Evolutionary conservation across 2,113 vertebrate species (phyloP), one percentile per base, ranked within the genome.

Genomic region (Agapornis roseicollis): DNA sequence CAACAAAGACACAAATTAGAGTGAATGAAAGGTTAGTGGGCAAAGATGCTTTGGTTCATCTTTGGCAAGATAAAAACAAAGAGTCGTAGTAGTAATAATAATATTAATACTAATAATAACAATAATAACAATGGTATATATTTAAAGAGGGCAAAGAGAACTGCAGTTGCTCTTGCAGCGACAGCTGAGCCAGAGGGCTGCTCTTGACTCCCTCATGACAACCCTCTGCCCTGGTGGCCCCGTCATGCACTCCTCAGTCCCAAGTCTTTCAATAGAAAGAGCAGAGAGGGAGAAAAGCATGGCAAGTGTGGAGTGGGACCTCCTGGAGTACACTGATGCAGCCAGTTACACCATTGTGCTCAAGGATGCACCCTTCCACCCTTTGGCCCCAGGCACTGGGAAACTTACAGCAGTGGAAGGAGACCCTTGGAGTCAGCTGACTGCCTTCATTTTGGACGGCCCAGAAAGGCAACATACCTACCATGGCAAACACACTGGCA

Each of bases 1-100:
- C 88, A 98, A 98, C 96, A 98, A 96, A 97, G 93, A 97, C 53
- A 94, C 89, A 88, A 95, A 95, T 97, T 96, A 97, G 95, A 94
- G 53, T 52, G 84, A 96, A 76, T 8, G 79, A 94, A 91, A 94
- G 60, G 78, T 94, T 64, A 94, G 46, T 37, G 86, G 83, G 94
- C 65, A 97, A 96, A 93, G 81, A 77, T 1, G 15, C 52, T 91
- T 93, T 3, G 1, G 5, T 84, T 91, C 76, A 83, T 85, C 66
- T 90, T 92, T 50, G 87, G 55, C 72, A 77, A 37, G 55, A 68
- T 35, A 90, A 74, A 91, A 95, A 11, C 70, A 88, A 90, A 79
- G 19, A 24, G 56, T 35, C 77, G 61, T 31, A 66, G 25, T 41
- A 85, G 19, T 11, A 78, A 49, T 41, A 68, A 42, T 24, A 44